Evolutionary conservation across 2,888 invertebrate genomes (phyloP), one percentile per base, ranked within the genome.

Genomic region (Arenicola marina): DNA sequence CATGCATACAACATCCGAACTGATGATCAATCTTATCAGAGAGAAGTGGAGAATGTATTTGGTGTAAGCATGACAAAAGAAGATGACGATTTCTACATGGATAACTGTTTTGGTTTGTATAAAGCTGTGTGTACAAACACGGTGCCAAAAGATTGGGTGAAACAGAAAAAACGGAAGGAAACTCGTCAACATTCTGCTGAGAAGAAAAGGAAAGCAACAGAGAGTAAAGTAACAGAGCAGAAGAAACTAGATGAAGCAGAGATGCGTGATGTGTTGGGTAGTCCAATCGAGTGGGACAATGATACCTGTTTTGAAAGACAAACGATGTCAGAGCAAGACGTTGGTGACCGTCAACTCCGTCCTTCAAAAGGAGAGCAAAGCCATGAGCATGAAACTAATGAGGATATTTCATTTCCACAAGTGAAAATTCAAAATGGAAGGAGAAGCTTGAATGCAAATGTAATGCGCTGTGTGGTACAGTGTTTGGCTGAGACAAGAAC

Each of bases 381-480:
- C n/a, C n/a, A n/a, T n/a, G n/a, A n/a, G n/a, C n/a, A n/a, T n/a
- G n/a, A n/a, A n/a, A n/a, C n/a, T n/a, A n/a, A 38, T 38, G 38
- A 18, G 11, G 38, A 38, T 11, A 15, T 38, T 15, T 15, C 38
- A 15, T 29, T 53, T 53, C 54, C 54, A 15, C 4, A 31, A 31
- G 31, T 53, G 7, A 24, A 53, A 53, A 53, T 53, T 15, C 54
- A 31, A 11, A 29, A 7, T 53, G 54, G 54, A 28, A 4, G 29
- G 7, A 24, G 54, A 29, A 24, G 15, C 4, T 21, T 53, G 29
- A 53, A 53, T 53, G 54, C 18, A 53, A 28, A 7, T 53, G 4
- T 53, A 15, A 53, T 53, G 28, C 11, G 54, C 7, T 53, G 54
- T 53, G 11, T 53, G 18, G 54, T 53, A 11, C 18, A 38, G 18